Evolutionary conservation across 2,113 vertebrate genomes (phyloP).

Genomic region (Malaclemys terrapin): DNA sequence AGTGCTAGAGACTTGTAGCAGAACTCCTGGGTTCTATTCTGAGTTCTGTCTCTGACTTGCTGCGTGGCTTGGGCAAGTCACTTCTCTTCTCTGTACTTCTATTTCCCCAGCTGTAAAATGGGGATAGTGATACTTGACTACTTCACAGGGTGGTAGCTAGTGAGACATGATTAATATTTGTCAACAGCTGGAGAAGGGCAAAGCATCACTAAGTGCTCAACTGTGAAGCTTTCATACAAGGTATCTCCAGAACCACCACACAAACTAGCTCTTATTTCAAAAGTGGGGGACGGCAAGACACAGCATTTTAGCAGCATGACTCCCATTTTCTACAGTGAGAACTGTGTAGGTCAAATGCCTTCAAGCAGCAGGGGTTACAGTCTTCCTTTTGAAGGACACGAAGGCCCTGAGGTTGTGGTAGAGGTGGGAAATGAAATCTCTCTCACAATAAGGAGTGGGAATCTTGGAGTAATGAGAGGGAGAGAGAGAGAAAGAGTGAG

Average conservation of each 20-base stretch:
- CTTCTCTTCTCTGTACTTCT: background rate
- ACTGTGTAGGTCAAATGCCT: background rate
- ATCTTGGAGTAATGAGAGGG: slow-evolving; percentile 52
- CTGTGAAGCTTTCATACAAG: background rate
- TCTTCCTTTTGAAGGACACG: slow-evolving; percentile 52
- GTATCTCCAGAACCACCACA: slow-evolving; percentile 1
- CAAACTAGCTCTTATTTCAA: background rate
- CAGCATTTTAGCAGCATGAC: background rate
- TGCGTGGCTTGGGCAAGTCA: background rate
- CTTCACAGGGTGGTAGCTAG: background rate
- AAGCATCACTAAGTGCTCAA: background rate
- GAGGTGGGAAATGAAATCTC: slow-evolving; percentile 55
- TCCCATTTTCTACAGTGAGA: background rate
- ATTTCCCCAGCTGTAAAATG: background rate
- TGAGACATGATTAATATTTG: background rate
- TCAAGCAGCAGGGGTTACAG: slow-evolving; percentile 35
- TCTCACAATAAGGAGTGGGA: slow-evolving; percentile 64
- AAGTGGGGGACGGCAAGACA: background rate
- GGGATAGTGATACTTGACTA: background rate
- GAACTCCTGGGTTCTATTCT: background rate
- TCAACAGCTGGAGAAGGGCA: background rate
- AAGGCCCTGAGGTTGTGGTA: slow-evolving; percentile 61
- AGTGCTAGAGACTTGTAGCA: background rate
- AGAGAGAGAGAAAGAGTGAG: background rate
- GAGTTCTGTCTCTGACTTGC: background rate